Conservation (phyloP, 2,113 vertebrate species). For the Nansenia antarctica region DNA sequence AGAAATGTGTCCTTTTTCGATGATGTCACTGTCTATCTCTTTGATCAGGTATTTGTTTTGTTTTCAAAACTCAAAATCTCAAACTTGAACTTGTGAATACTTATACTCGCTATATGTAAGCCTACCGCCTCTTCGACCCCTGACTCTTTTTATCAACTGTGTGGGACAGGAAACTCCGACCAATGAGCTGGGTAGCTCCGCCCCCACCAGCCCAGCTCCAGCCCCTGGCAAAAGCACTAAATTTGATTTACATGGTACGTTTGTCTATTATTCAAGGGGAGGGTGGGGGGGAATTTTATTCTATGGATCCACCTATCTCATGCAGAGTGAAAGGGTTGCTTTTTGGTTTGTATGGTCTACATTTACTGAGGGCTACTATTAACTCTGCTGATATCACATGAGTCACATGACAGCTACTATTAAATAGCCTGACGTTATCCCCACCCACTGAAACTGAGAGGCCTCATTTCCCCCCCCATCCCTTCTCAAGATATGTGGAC, state of each 20-base stretch:
- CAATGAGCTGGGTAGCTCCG: constrained; percentile 80
- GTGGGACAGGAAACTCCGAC: constrained; percentile 86
- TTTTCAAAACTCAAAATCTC: neutral
- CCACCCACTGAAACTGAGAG: constrained; percentile 46
- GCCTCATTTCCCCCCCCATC: constrained; percentile 18
- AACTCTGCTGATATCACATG: constrained; percentile 10
- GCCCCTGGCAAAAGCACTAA: constrained; percentile 64
- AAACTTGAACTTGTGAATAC: neutral
- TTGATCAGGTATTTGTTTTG: constrained; percentile 82
- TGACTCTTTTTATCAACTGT: constrained; percentile 14
- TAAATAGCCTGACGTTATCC: constrained; percentile 42
- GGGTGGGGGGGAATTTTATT: too few species aligned
- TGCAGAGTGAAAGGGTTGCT: neutral
- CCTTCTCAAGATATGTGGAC: constrained; percentile 31
- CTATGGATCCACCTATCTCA: neutral
- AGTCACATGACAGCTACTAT: constrained; percentile 26
- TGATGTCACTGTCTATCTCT: constrained; percentile 91
- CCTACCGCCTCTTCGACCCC: neutral
- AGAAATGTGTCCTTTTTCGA: constrained; percentile 87
- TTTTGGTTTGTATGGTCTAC: neutral
- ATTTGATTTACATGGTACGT: constrained; percentile 73
- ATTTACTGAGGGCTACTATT: neutral
- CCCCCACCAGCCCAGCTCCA: constrained; percentile 63
- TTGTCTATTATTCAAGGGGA: too few species aligned
- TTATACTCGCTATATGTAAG: neutral